Evolutionary conservation across 2,888 invertebrate genomes (phyloP), one percentile per base, ranked within the genome.

Genomic region (Nomada ruficornis): DNA sequence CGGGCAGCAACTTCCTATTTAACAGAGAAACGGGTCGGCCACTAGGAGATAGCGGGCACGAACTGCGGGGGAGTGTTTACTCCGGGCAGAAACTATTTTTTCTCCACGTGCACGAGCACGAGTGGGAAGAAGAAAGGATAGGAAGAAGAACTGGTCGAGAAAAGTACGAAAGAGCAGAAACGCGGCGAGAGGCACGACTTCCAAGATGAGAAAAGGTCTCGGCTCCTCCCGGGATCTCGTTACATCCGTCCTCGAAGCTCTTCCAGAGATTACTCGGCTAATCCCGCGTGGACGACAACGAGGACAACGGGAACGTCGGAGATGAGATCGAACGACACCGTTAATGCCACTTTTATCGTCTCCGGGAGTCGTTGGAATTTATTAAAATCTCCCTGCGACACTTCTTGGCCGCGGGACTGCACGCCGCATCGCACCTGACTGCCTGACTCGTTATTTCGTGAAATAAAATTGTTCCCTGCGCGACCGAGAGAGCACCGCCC

Each of bases 281-380:
- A 88, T 88, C 87, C 82, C 82, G 79, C 77, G 73, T 82, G 84
- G 88, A 86, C 78, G 80, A 80, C 76, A 74, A 76, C 70, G 75
- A 47, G 52, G 55, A 59, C 67, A 73, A 67, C 77, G 77, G 77
- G 74, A 70, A 74, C 70, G 77, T 71, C 78, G 77, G 67, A 79
- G 83, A 88, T 80, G 88, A 86, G 86, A 88, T 88, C 88, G 86
- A 88, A 88, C 85, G 86, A 83, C 85, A 82, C 82, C 85, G 83
- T 84, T 88, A 88, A 88, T 84, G 76, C 77, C 78, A 73, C 80
- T 84, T 88, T 88, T 88, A 88, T 88, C 88, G 86, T 70, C 69
- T 72, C 71, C 63, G 77, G 42, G 69, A 74, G 74, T 55, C 80
- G 65, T 73, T n/a, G 82, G 82, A 88, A 85, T 86, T 88, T 88